Evolutionary conservation across 2,888 invertebrate species (phyloP), one percentile per base, ranked within the genome.

Genomic region (Elysia crispata): DNA sequence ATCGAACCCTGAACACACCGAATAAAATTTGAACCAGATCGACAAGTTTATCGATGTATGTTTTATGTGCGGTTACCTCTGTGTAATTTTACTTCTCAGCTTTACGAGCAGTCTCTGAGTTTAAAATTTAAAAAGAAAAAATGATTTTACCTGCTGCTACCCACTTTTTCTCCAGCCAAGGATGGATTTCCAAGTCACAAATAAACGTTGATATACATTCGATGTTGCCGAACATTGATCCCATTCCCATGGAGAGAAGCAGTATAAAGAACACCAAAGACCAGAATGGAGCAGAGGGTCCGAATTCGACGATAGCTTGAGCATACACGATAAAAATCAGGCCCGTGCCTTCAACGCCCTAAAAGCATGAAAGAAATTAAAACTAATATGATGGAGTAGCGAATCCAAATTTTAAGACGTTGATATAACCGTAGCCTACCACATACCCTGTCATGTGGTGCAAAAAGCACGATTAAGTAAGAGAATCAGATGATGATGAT

Each of bases 291-390:
- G 97, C 96, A 1, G 96, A 96, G 0, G 98, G 97, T 0, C 89
- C 89, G 86, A 98, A 94, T 92, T 97, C 96, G 50, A 97, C 96
- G 89, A 98, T 98, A 6, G 98, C 98, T 92, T 98, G 97, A 0
- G 98, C 98, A 93, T 98, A 98, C n/a, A 98, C 97, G 84, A 98
- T 97, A 92, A 98, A 98, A 0, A 98, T 98, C 72, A 98, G 93
- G 0, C 98, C 98, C 0, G 98, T 98, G 72, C 98, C 98, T 93
- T 98, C 97, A 49, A 97, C 98, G 31, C 97, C 98, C 97, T 97
- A 93, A 15, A 93, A 92, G n/a, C 41, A 41, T 11, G 41, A 11
- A n/a, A n/a, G n/a, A n/a, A n/a, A n/a, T n/a, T n/a, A n/a, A n/a
- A n/a, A n/a, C n/a, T n/a, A n/a, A n/a, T n/a, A n/a, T n/a, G n/a